Percentiles rank a stretch among this genome's conserved stretches.
phyloP scores from a whole-genome alignment of 1,140 invertebrate species.

The Drosophila paulistorum region DNA sequence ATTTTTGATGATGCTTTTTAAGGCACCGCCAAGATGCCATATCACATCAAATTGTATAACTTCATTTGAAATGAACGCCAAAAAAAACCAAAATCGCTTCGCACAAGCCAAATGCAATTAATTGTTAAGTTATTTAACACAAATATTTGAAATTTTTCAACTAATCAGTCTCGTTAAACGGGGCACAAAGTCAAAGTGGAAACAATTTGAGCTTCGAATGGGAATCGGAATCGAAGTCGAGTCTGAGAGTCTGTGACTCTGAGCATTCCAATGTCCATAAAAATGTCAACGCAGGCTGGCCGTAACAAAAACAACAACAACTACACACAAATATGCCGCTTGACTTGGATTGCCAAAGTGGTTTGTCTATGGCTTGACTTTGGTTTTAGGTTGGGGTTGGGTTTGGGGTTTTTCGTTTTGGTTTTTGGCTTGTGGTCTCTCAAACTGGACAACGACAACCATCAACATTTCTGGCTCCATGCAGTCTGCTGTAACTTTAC shows the following conservation, averaged over 20 bases:
- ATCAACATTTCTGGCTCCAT: conserved; percentile 43
- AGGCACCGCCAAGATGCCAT: conserved; percentile 46
- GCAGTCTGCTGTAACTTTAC: conserved; percentile 48
- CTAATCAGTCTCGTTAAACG: conserved; percentile 51
- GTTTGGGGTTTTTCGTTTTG: not conserved
- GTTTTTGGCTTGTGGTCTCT: conserved; percentile 22
- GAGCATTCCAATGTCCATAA: conserved; percentile 72
- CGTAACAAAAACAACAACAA: conserved; percentile 37
- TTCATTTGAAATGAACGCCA: conserved; percentile 51
- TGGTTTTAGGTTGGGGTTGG: conserved; percentile 31
- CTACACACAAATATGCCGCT: conserved; percentile 53
- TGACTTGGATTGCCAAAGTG: conserved; percentile 62
- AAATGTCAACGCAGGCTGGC: conserved; percentile 69
- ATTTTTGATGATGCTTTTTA: conserved; percentile 21
- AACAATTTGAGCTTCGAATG: conserved; percentile 15
- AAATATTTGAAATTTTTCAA: conserved; percentile 67
- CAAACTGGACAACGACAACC: conserved; percentile 44
- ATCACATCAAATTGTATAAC: conserved; percentile 42
- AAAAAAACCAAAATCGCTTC: conserved; percentile 35
- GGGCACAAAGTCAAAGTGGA: conserved; percentile 57
- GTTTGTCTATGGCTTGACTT: conserved; percentile 25
- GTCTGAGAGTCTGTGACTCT: conserved; percentile 20
- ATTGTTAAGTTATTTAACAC: conserved; percentile 66
- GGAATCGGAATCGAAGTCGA: not conserved
- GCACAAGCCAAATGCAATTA: conserved; percentile 57